Evolutionary conservation across 2,888 invertebrate genomes (phyloP).

Genomic region (Mylabris sibirica): DNA sequence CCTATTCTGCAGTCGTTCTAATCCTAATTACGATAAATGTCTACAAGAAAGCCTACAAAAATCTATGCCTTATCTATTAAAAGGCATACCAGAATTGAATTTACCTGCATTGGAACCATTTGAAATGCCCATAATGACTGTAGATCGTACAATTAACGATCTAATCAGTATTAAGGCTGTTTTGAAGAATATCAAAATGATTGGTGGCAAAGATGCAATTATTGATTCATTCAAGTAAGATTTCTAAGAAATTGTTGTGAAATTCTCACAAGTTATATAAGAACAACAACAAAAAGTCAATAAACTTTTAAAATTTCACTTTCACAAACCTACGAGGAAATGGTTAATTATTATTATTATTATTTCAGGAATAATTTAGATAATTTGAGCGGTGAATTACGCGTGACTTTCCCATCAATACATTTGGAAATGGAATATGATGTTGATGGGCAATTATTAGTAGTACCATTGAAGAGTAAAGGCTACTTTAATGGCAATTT

Average conservation of each 20-base stretch:
- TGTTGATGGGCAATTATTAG: constrained; percentile 63
- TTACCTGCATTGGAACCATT: constrained; percentile 54
- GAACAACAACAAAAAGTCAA: constrained; percentile 13
- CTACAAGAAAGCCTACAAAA: constrained; percentile 67
- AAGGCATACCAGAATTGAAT: constrained; percentile 54
- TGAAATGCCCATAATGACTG: constrained; percentile 71
- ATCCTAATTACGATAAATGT: constrained; percentile 70
- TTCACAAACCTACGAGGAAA: constrained; percentile 21
- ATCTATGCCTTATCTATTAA: constrained; percentile 58
- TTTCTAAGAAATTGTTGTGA: neutral
- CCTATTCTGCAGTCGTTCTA: constrained; percentile 69
- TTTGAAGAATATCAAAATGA: constrained; percentile 70
- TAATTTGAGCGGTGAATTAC: constrained; percentile 59
- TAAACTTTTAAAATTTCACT: constrained; percentile 22
- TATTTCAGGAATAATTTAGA: constrained; percentile 61
- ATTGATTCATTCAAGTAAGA: constrained; percentile 73
- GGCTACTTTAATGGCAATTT: constrained; percentile 66
- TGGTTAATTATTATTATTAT: constrained; percentile 6
- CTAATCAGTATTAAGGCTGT: constrained; percentile 74
- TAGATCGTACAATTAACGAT: constrained; percentile 57
- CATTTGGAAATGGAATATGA: constrained; percentile 65
- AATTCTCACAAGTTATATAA: neutral
- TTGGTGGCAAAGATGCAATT: constrained; percentile 70
- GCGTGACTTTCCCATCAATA: constrained; percentile 61
- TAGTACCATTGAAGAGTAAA: constrained; percentile 63